Base-by-base conservation (phyloP, 2,888 invertebrate species). In the Scelioninae gen. 1 region DNA sequence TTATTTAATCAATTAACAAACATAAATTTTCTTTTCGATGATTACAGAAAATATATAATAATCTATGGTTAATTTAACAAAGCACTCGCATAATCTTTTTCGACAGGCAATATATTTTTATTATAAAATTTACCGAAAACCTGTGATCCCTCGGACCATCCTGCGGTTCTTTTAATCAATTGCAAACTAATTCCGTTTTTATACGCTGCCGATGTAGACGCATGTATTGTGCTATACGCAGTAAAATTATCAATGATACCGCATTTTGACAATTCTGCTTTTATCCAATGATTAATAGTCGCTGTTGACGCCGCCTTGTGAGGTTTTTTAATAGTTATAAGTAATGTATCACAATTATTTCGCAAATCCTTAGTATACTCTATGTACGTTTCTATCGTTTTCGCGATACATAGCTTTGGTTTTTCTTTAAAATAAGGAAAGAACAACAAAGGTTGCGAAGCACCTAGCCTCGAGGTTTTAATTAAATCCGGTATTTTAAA, bases 321-420 rank as follows among this genome's bases (percentile, higher is more conserved):
- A n/a, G 43, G 43, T 43, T 43, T 43, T 11, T 43, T 43, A 5
- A 43, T 11, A 2, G 43, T 43, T 43, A 43, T 43, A n/a, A 43
- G 10, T 6, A 43, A 5, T n/a, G 5, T 43, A 43, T 43, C 43
- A 43, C 43, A 43, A 43, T 43, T 43, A n/a, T n/a, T n/a, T 43
- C 43, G 10, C 43, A 43, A 43, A 10, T 43, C 43, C n/a, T 43
- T 43, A n/a, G 43, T 43, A 43, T n/a, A 11, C 5, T 43, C 43
- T 10, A 43, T 43, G 43, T 43, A 43, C n/a, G 11, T 43, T n/a
- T 43, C 43, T 10, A 43, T 43, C n/a, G 43, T 43, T n/a, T n/a
- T n/a, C 43, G 43, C 43, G 43, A 43, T 43, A 43, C 43, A 43
- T n/a, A 43, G 43, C n/a, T 43, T n/a, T n/a, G 43, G 43, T 43